Percentiles rank a stretch among this genome's conserved stretches.
These are phyloP conservation scores for Azemiops feae DNA, from an alignment of 2,113 vertebrate genomes.

Conservation along the genomic window DNA sequence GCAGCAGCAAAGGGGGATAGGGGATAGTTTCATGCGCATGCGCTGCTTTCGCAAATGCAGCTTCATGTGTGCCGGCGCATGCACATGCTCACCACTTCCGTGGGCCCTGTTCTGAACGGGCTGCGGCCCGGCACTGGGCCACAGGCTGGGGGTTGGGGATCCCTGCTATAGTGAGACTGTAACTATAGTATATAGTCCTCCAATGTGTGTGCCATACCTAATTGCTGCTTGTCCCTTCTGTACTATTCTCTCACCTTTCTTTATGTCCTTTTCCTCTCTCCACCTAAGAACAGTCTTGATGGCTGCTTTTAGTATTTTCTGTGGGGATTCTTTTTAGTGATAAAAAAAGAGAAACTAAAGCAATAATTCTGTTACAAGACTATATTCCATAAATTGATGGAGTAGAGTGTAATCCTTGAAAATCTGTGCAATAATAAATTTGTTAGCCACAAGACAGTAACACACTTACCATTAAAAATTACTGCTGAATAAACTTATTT, in stretches of 20 bases:
- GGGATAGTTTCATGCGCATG: no score
- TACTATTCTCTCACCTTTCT: neutral
- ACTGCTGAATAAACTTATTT: neutral
- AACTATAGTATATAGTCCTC: no score
- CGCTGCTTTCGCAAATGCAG: no score
- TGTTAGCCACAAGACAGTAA: neutral
- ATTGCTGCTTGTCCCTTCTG: neutral
- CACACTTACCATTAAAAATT: neutral
- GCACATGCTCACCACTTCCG: no score
- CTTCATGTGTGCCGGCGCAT: accelerated
- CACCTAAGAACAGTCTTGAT: neutral
- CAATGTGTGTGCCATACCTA: neutral
- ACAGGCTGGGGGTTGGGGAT: no score
- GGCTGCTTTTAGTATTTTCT: neutral
- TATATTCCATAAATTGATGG: neutral
- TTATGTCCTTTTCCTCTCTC: neutral
- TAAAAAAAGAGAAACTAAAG: neutral
- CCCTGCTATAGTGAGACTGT: no score
- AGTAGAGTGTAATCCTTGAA: neutral
- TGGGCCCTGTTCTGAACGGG: no score
- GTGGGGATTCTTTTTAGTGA: neutral
- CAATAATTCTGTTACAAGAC: neutral
- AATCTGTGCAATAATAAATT: neutral
- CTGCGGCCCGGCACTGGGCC: no score
- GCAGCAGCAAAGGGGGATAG: no score